Conservation (phyloP, 2,797 vertebrate species). For the Arctocebus calabarensis region DNA sequence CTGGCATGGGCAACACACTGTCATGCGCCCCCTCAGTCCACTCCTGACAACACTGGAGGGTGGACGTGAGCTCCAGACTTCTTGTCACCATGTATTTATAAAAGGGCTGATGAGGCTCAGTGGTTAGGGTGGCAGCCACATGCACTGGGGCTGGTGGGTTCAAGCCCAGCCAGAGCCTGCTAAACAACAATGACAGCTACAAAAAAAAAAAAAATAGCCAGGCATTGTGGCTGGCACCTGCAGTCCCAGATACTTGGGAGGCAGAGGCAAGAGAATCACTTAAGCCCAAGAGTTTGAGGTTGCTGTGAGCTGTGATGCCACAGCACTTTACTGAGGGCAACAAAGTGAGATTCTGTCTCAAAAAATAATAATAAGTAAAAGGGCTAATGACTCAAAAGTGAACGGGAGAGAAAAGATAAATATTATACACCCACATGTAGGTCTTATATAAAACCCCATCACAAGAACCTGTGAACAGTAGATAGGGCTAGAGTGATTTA, state of each 20-base stretch:
- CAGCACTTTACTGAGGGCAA: no score
- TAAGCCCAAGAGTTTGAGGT: no score
- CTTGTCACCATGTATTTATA: background rate
- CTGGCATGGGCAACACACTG: background rate
- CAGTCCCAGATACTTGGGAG: no score
- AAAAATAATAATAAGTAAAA: background rate
- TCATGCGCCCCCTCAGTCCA: background rate
- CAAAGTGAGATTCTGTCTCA: no score
- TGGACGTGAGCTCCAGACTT: background rate
- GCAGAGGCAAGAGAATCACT: no score
- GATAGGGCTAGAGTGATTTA: background rate
- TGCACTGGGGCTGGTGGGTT: no score
- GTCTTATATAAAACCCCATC: constrained; percentile 30
- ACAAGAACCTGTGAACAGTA: background rate
- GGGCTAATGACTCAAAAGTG: constrained; percentile 28
- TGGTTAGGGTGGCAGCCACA: no score
- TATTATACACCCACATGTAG: background rate
- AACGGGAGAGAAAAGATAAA: constrained; percentile 25
- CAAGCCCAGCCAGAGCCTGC: no score
- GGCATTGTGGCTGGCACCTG: no score
- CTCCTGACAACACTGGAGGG: background rate
- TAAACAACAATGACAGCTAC: no score
- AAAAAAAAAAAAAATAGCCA: no score
- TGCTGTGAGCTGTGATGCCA: no score
- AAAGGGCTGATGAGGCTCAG: constrained; percentile 3